Conservation (phyloP, 2,113 vertebrate species). For the Sigmodon hispidus region DNA sequence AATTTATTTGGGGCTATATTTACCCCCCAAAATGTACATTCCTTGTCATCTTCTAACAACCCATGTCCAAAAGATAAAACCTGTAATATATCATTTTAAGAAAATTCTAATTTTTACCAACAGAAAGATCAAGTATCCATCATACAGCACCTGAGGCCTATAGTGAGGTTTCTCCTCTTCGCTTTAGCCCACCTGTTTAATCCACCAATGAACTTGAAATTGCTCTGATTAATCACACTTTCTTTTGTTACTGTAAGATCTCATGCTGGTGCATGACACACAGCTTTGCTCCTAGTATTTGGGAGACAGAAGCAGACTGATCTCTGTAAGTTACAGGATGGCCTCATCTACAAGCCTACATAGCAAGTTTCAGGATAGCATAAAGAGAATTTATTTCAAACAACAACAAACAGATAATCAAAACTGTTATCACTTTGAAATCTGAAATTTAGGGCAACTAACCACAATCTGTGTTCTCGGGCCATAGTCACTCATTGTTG, state of each 20-base stretch:
- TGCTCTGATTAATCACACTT: background rate
- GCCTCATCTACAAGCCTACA: background rate
- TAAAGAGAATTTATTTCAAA: background rate
- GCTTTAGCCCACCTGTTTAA: background rate
- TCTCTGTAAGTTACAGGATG: background rate
- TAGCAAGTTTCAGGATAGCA: background rate
- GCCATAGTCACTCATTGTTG: background rate
- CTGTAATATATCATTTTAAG: background rate
- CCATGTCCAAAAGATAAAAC: background rate
- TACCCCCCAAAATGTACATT: background rate
- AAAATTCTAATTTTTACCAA: background rate
- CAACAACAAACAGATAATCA: background rate
- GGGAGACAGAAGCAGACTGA: background rate
- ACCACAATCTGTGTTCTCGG: background rate
- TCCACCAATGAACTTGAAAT: background rate
- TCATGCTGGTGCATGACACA: background rate
- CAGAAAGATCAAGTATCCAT: too few relatives aligned
- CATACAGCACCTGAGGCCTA: background rate
- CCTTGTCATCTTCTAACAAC: background rate
- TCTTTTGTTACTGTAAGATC: background rate
- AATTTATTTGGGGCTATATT: background rate
- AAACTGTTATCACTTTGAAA: background rate
- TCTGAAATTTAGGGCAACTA: background rate
- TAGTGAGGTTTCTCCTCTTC: background rate
- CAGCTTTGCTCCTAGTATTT: background rate